Base-by-base conservation (phyloP, 92 coral and sea anemone species). In the Palythoa heliodiscus region DNA sequence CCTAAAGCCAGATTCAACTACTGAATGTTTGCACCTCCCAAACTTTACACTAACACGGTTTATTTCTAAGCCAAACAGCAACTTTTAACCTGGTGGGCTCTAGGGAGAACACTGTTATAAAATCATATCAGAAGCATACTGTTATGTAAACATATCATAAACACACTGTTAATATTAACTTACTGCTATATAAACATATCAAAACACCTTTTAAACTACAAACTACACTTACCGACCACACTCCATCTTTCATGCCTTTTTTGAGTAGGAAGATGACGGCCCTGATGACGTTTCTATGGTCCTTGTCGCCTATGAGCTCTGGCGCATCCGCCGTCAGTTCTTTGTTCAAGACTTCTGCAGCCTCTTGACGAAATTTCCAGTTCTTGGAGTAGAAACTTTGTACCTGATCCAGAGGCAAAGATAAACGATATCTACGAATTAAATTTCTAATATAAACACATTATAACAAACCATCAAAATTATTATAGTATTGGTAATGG, bases 351-450 rank as follows among this genome's bases (percentile, higher is more conserved):
- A 78, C 87, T 69, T 96, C 98, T 91, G 91, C 86, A n/a, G 98
- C 99, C 88, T 94, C 93, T 73, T 96, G 98, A 10, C 99, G 98
- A 86, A 86, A 90, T 25, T 90, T 96, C 99, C 99, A 96, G 64
- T 96, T 98, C 74, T 96, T 96, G 7, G 99, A 94, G 86, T 91
- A 96, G 50, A 95, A 89, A 78, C 95, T 91, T 78, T 95, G 99
- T 35, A 94, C 98, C 99, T 96, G 15, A 70, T 76, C n/a, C 16
- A 66, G 29, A 29, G 57, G 23, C 43, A 54, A 66, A 35, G 8
- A 25, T 10, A 71, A 19, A 52, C 8, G 69, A 5, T 29, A 12
- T 66, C 17, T 8, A 24, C n/a, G 47, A 50, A 55, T 8, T 5
- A 8, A 0, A 43, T 43, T 43, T 43, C 50, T 43, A 43, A 43